phyloP scores from a whole-genome alignment of 2,888 invertebrate species.

The Tenthredo livida region DNA sequence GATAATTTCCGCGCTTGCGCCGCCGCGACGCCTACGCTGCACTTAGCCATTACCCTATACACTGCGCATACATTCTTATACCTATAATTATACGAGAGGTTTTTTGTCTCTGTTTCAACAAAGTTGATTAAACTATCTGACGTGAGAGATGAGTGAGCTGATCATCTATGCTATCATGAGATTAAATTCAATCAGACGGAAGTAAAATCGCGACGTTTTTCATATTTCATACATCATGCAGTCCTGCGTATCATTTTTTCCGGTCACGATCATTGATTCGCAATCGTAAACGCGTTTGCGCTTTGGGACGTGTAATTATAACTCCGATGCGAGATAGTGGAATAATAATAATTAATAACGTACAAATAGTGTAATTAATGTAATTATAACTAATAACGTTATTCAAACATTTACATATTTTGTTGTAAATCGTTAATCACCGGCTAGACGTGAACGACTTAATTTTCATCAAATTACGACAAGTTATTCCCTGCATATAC shows the following conservation, averaged over 20 bases:
- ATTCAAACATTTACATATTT: background rate
- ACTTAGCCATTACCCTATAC: background rate
- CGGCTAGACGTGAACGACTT: background rate
- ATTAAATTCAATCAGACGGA: background rate
- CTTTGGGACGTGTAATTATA: background rate
- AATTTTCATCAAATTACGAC: background rate
- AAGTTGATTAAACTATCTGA: background rate
- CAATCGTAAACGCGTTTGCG: background rate
- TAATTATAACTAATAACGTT: background rate
- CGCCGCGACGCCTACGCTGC: background rate
- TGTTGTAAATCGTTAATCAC: background rate
- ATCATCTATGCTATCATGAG: background rate
- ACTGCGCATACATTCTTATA: background rate
- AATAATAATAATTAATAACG: background rate
- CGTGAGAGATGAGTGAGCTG: background rate
- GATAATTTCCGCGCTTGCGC: slow-evolving; percentile 38
- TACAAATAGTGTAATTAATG: background rate
- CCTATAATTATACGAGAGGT: background rate
- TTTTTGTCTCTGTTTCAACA: background rate
- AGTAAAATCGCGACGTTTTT: background rate
- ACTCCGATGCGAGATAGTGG: background rate
- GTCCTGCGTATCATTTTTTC: background rate
- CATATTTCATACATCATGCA: background rate
- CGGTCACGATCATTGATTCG: background rate
- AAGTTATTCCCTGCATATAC: background rate